A percentile compares a stretch with the other conserved stretches of the same genome.
These are phyloP conservation scores for Lysandra coridon DNA, from an alignment of 2,888 invertebrate species.

Conservation along the genomic window DNA sequence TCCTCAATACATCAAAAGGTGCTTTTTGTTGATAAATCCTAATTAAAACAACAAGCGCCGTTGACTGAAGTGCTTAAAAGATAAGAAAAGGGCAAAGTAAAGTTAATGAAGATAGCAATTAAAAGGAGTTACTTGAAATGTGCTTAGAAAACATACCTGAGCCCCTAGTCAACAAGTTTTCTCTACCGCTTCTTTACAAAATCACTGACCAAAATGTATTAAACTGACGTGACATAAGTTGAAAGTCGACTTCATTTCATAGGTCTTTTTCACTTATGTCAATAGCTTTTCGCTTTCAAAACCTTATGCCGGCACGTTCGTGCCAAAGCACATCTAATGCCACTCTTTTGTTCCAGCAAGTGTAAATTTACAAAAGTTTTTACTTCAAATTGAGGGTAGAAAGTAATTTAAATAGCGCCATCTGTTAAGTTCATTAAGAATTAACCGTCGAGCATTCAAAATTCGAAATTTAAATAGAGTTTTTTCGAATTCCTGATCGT, in stretches of 20 bases:
- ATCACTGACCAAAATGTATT: too few relatives aligned
- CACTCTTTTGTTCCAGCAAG: neutral
- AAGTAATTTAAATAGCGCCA: slow-evolving; percentile 65
- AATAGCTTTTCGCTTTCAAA: too few relatives aligned
- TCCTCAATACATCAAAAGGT: neutral
- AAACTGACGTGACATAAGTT: too few relatives aligned
- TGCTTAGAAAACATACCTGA: neutral
- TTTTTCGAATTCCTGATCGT: slow-evolving; percentile 55
- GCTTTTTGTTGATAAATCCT: slow-evolving; percentile 6
- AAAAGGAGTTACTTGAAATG: neutral
- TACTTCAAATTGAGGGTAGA: slow-evolving; percentile 43
- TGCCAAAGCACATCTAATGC: neutral
- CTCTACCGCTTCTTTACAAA: too few relatives aligned
- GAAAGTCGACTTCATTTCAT: too few relatives aligned
- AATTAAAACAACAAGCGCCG: slow-evolving; percentile 1
- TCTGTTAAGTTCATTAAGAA: slow-evolving; percentile 69
- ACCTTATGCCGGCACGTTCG: neutral
- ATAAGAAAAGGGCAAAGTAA: slow-evolving; percentile 6
- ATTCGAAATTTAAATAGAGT: slow-evolving; percentile 66
- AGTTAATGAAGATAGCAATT: slow-evolving; percentile 10
- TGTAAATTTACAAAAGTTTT: neutral
- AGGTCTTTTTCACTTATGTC: too few relatives aligned
- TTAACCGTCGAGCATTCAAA: slow-evolving; percentile 54
- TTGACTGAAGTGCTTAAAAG: neutral
- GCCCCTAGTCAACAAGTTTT: too few relatives aligned